Evolutionary conservation across 2,888 invertebrate species (phyloP), one percentile per base, ranked within the genome.

Genomic region (Molorchus minor): DNA sequence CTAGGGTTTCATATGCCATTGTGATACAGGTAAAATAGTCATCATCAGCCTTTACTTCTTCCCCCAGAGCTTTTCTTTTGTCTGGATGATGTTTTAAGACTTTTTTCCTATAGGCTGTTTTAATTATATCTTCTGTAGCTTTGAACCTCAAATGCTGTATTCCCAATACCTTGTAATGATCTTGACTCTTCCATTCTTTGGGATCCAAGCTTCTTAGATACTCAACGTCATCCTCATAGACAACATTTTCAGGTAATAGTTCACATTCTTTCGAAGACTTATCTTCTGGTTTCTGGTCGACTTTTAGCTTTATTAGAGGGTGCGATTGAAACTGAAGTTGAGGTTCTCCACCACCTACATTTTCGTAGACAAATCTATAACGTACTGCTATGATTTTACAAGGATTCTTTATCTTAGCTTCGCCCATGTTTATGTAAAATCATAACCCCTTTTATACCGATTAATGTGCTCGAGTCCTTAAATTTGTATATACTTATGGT

Each of bases 21-120:
- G 98, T 98, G 71, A 99, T 99, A 79, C 98, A 98, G 0, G 97
- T 96, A 80, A 98, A 99, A 81, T 98, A 98, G 82, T 98, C 98
- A 74, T 96, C 94, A 71, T 97, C 96, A 2, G 90, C 87, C 62
- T 90, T 87, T 29, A 95, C 87, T 68, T 93, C 92, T 80, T 96
- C 93, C 2, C 96, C 96, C 75, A 89, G 86, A 2, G 91, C 92
- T 84, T 94, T 93, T 71, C 98, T 88, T 81, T 99, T 99, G 79
- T 99, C 99, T 0, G 99, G 99, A 83, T 99, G 99, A 79, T 99
- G 98, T 74, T 90, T 91, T 51, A 99, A 83, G 44, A 96, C 94
- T 82, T 93, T 93, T 76, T 88, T 90, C 64, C 92, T 86, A 87
- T 97, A 98, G 17, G 97, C 96, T 75, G 90, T 89, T 80, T 96